These are phyloP conservation scores for Tyrophagus putrescentiae DNA, from an alignment of 1,140 invertebrate genomes.

Conservation along the genomic window DNA sequence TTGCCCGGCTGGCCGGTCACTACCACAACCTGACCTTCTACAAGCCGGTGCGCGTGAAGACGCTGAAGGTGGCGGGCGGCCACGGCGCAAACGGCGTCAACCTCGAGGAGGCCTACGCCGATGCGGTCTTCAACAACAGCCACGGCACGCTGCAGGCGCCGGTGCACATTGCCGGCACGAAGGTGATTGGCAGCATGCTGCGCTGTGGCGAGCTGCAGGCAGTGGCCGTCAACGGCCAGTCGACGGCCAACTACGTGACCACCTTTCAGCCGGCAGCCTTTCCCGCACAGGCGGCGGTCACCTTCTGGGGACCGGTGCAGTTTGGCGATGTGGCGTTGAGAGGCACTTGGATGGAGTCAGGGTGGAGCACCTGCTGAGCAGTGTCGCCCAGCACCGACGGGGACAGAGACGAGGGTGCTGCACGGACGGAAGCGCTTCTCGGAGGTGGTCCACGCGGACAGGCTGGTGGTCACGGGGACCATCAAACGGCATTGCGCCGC, in stretches of 20 bases:
- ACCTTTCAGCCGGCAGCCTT: background rate
- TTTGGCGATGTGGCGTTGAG: background rate
- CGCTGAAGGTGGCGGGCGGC: background rate
- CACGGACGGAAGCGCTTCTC: background rate
- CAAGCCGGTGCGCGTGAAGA: background rate
- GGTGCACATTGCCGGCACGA: background rate
- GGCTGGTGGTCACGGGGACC: background rate
- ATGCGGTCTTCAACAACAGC: background rate
- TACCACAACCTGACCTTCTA: conserved; percentile 2
- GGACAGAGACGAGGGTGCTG: background rate
- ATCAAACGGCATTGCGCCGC: background rate
- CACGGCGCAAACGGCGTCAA: background rate
- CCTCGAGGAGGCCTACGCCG: background rate
- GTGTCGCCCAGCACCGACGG: background rate
- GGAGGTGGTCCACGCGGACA: background rate
- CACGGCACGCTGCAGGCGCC: background rate
- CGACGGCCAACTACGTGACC: background rate
- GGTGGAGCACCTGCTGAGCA: background rate
- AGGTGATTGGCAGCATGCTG: background rate
- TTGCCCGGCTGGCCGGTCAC: background rate
- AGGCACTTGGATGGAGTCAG: background rate
- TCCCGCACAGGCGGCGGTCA: background rate
- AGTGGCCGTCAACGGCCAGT: background rate
- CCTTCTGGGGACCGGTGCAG: background rate
- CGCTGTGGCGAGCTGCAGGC: background rate